Evolutionary conservation across 2,888 invertebrate genomes (phyloP), one percentile per base, ranked within the genome.

Genomic region (Marronus borbonicus): DNA sequence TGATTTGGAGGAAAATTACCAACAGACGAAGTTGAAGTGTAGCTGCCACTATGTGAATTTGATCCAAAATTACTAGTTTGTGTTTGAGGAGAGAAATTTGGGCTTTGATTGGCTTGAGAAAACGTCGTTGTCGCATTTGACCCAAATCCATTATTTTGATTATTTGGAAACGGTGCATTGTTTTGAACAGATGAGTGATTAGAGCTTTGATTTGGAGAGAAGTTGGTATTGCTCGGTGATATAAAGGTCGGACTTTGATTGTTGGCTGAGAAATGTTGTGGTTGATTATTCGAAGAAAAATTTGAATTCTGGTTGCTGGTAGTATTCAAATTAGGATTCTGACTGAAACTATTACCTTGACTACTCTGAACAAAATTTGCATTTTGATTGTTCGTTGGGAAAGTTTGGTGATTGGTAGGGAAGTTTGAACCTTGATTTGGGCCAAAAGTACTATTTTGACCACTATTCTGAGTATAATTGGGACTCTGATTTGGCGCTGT

Each of bases 391-490:
- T 62, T 65, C 2, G 58, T 20, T 3, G 72, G 58, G 20, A 36
- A 72, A 17, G 36, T 39, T 36, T 76, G 69, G 12, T 76, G 74
- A 65, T 74, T 80, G 31, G 68, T 31, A n/a, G 66, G 4, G 52
- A 77, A 80, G 60, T 80, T 77, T 20, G 52, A 49, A 75, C 70
- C 62, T 68, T 78, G 80, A 55, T 77, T 72, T 24, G 76, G 24
- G 20, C 36, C n/a, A 58, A 68, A 68, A 50, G 10, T 62, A 17
- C 20, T 24, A 14, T 36, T 58, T 58, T 55, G 39, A 7, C 20
- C n/a, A 8, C 20, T 44, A 28, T 17, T 66, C 20, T n/a, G 65
- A 7, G 52, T 3, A 55, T 28, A 65, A 28, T 75, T 75, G 28
- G 79, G 49, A 64, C 36, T 36, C 31, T 79, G 55, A 50, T 44